A percentile compares a stretch with the other conserved stretches of the same genome.
Evolutionary conservation across 2,888 invertebrate species (phyloP).

Genomic region (Dorcus parallelipipedus): DNA sequence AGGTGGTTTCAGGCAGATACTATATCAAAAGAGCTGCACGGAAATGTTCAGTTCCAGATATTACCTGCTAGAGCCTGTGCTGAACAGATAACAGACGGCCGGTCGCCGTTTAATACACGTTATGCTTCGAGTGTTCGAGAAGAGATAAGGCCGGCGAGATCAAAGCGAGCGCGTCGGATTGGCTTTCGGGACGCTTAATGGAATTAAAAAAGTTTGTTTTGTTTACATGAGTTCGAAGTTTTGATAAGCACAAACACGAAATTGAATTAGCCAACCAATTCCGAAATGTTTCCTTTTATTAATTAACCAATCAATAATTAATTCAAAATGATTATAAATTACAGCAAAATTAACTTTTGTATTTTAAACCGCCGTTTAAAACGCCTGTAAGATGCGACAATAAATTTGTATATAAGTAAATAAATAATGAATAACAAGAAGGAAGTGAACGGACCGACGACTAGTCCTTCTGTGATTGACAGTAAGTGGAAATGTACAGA

Average conservation of each 20-base stretch:
- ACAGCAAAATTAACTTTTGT: not conserved
- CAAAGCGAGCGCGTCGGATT: too few relatives aligned
- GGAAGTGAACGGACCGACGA: slow-evolving; percentile 34
- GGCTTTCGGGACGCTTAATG: too few relatives aligned
- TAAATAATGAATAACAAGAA: slow-evolving; percentile 19
- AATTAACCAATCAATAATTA: not conserved
- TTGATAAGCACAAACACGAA: too few relatives aligned
- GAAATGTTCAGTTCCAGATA: slow-evolving; percentile 30
- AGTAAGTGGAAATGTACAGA: slow-evolving; percentile 29
- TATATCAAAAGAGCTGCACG: slow-evolving; percentile 28
- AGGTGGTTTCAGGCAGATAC: slow-evolving; percentile 32
- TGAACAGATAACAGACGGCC: not conserved
- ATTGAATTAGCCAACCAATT: too few relatives aligned
- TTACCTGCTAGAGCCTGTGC: slow-evolving; percentile 11
- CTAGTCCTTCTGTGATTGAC: slow-evolving; percentile 31
- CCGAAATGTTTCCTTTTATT: not conserved
- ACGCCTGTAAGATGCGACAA: not conserved
- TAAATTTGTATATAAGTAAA: not conserved
- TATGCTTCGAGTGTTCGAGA: not conserved
- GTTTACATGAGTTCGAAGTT: too few relatives aligned
- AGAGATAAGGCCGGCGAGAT: too few relatives aligned
- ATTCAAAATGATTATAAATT: not conserved
- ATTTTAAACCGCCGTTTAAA: not conserved
- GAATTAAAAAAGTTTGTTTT: too few relatives aligned
- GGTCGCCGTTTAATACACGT: not conserved